Evolutionary conservation across 2,113 vertebrate genomes (phyloP).

Genomic region (Cricetomys ansorgei): DNA sequence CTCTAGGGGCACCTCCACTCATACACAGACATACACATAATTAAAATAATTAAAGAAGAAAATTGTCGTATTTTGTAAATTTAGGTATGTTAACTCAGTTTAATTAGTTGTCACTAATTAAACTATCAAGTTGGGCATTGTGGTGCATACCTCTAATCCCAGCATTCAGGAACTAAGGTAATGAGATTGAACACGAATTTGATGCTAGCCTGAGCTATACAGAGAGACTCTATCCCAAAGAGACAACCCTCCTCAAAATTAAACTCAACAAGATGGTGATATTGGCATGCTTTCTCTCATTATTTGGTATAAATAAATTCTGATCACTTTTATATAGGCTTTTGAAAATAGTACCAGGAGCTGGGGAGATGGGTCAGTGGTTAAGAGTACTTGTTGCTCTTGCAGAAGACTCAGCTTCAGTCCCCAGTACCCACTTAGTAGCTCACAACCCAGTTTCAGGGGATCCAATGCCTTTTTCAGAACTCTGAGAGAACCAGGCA

Average conservation of each 20-base stretch:
- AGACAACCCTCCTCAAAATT: not conserved
- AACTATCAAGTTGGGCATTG: not conserved
- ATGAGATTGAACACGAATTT: not conserved
- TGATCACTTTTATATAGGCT: not conserved
- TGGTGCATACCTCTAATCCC: not conserved
- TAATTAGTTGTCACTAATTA: constrained; percentile 38
- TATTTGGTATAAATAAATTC: constrained; percentile 38
- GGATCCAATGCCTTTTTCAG: not conserved
- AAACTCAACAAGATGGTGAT: constrained; percentile 42
- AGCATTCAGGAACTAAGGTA: not conserved
- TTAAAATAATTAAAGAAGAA: not conserved
- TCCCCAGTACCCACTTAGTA: not conserved
- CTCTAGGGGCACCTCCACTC: not conserved
- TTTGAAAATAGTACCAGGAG: not conserved
- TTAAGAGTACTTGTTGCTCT: not conserved
- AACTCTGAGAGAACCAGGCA: not conserved
- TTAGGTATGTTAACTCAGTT: constrained; percentile 7
- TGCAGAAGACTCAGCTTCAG: not conserved
- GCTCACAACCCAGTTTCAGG: not conserved
- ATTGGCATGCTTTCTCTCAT: constrained; percentile 11
- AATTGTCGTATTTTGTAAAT: constrained; percentile 14
- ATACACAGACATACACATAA: not conserved
- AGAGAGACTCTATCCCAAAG: not conserved
- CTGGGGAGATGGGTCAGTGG: not conserved
- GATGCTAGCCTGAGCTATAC: not conserved